phyloP scores from a whole-genome alignment of 2,888 invertebrate species.

The Monochamus alternatus region DNA sequence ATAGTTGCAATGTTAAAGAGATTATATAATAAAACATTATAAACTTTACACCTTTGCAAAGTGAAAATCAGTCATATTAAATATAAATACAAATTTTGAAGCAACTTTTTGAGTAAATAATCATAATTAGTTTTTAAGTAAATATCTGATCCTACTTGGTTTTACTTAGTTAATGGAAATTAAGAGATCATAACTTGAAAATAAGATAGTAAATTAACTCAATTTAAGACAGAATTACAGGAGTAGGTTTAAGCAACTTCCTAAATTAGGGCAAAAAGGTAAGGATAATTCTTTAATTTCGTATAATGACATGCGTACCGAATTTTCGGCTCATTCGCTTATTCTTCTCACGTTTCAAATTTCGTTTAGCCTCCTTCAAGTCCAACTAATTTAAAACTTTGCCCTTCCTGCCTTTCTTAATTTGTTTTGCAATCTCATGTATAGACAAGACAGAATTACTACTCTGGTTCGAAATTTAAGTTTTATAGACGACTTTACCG shows the following conservation, averaged over 20 bases:
- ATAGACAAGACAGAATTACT: not conserved
- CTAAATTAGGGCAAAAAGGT: not conserved
- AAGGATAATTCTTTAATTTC: constrained; percentile 6
- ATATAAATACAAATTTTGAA: no score
- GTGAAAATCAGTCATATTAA: no score
- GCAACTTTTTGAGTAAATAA: no score
- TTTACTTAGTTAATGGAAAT: no score
- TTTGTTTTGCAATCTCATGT: not conserved
- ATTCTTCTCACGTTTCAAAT: constrained; percentile 26
- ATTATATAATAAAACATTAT: no score
- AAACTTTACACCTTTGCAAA: no score
- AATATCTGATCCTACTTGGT: no score
- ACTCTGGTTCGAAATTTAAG: not conserved
- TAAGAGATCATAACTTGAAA: no score
- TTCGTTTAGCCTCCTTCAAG: constrained; percentile 14
- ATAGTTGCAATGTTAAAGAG: no score
- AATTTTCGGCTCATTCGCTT: constrained; percentile 11
- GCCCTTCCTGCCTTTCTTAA: not conserved
- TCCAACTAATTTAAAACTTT: constrained; percentile 11
- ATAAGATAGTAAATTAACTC: not conserved
- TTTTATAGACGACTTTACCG: no score
- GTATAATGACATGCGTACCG: not conserved
- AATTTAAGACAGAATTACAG: constrained; percentile 1
- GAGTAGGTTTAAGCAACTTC: constrained; percentile 6
- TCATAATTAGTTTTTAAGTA: no score